Evolutionary conservation across 2,113 vertebrate species (phyloP).

Genomic region (Empidonax alnorum): DNA sequence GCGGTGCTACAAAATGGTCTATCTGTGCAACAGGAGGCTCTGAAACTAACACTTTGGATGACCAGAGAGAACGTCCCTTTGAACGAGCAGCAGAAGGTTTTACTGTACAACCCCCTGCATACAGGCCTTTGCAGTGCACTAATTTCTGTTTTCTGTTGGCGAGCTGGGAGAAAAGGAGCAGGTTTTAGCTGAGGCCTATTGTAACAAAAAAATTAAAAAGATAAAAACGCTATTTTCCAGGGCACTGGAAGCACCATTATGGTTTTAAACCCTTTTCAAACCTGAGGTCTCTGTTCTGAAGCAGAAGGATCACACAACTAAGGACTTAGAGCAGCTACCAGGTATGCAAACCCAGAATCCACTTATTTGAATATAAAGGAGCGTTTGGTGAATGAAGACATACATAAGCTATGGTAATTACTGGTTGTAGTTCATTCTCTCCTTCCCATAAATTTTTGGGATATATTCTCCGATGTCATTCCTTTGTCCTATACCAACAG

Average conservation of each 20-base stretch:
- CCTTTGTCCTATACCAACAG: neutral
- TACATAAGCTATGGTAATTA: neutral
- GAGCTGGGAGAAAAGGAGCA: neutral
- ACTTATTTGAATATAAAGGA: neutral
- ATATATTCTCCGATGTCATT: neutral
- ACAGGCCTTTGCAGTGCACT: neutral
- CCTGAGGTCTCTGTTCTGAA: neutral
- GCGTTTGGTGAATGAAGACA: neutral
- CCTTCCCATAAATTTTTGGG: neutral
- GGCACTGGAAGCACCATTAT: neutral
- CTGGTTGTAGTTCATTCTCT: neutral
- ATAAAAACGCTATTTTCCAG: neutral
- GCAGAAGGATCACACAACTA: neutral
- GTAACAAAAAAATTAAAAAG: neutral
- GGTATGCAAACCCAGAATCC: neutral
- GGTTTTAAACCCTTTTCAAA: neutral
- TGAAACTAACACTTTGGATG: neutral
- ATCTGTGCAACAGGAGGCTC: neutral
- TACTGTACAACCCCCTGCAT: neutral
- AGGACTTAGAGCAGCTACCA: neutral
- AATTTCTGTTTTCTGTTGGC: neutral
- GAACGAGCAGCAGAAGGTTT: neutral
- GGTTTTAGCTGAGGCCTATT: neutral
- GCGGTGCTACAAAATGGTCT: accelerated
- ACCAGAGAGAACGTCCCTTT: accelerated